phyloP scores from a whole-genome alignment of 2,888 invertebrate species.

The Amorpha juglandis region DNA sequence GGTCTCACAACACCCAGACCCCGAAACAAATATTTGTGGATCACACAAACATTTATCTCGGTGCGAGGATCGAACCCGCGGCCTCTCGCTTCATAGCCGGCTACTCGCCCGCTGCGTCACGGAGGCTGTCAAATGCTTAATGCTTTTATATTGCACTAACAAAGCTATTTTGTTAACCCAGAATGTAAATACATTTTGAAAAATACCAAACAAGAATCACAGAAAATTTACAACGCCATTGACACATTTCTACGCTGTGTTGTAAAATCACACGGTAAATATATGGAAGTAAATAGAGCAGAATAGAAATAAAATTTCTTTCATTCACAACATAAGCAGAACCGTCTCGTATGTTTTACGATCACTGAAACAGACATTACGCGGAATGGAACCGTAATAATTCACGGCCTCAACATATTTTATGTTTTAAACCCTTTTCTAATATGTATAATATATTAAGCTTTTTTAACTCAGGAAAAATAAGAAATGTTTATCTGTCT shows the following conservation, averaged over 20 bases:
- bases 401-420: slow-evolving; percentile 17
- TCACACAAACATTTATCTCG: no score
- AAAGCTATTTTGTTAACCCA: no score
- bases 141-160: no score
- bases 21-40: no score
- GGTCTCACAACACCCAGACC: no score
- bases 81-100: no score
- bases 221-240: neutral
- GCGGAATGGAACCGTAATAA: slow-evolving; percentile 16
- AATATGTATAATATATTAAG: slow-evolving; percentile 6
- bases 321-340: neutral
- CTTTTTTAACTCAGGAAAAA: no score
- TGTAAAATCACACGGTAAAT: neutral
- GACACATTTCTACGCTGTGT: neutral
- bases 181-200: neutral
- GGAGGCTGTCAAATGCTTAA: no score
- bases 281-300: neutral
- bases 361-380: slow-evolving; percentile 24
- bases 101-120: no score
- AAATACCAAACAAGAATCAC: neutral
- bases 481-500: neutral
- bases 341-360: slow-evolving; percentile 5
- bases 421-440: neutral
- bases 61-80: no score
- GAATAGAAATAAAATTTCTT: neutral